phyloP scores from a whole-genome alignment of 23 tunicate species.

The Trididemnum clinides region DNA sequence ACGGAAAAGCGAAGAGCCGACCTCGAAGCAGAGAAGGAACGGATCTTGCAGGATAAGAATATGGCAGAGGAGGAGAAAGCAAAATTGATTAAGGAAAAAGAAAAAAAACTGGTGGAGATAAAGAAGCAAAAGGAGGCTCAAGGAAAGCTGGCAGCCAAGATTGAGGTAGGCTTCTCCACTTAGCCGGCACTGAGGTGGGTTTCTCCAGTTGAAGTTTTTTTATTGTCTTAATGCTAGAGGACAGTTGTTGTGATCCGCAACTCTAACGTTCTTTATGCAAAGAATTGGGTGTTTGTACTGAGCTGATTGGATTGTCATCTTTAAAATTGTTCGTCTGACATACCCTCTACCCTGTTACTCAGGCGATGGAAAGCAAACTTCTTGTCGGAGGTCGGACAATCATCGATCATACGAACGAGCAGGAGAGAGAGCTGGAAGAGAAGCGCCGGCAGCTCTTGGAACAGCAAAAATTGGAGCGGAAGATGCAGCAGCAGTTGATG shows the following conservation, averaged over 20 bases:
- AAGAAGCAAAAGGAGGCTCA: constrained; percentile 75
- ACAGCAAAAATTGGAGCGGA: constrained; percentile 67
- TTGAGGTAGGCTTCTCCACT: too few relatives aligned
- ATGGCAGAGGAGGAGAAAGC: constrained; percentile 92
- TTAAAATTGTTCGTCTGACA: background rate
- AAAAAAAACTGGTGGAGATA: constrained; percentile 58
- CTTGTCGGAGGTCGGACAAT: constrained; percentile 94
- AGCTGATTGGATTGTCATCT: too few relatives aligned
- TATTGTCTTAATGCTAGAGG: too few relatives aligned
- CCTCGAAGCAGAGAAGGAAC: constrained; percentile 75
- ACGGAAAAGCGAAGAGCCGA: constrained; percentile 70
- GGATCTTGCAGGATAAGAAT: constrained; percentile 80
- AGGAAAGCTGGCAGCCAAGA: constrained; percentile 65
- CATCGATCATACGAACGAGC: constrained; percentile 88
- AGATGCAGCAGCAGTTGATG: constrained; percentile 82
- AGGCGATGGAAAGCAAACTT: constrained; percentile 98
- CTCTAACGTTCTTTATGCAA: too few relatives aligned
- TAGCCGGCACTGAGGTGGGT: too few relatives aligned
- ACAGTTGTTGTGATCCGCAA: too few relatives aligned
- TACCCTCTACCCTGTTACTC: background rate
- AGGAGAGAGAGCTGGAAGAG: constrained; percentile 89
- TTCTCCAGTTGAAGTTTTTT: too few relatives aligned
- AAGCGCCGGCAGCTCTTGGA: constrained; percentile 74
- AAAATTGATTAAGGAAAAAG: constrained; percentile 60
- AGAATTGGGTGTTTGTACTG: too few relatives aligned